These are phyloP conservation scores for Dryas iulia DNA, from an alignment of 1,140 invertebrate species.

Conservation along the genomic window DNA sequence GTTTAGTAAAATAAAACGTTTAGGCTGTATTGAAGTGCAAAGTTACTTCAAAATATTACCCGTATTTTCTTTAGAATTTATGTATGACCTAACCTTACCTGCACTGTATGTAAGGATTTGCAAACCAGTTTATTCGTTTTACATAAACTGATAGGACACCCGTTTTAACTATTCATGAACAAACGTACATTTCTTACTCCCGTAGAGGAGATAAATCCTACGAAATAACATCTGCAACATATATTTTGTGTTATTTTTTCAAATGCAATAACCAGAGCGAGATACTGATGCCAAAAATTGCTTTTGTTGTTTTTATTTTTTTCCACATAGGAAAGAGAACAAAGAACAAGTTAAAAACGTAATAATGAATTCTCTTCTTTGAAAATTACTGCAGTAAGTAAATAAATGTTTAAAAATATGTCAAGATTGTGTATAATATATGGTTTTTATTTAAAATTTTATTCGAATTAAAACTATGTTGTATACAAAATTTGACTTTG, in stretches of 20 bases:
- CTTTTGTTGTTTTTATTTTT: too few species aligned
- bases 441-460: too few species aligned
- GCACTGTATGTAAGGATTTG: conserved; percentile 19
- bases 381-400: too few species aligned
- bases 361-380: neutral
- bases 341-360: neutral
- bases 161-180: conserved; percentile 35
- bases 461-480: too few species aligned
- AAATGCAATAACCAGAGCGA: neutral
- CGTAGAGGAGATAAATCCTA: conserved; percentile 26
- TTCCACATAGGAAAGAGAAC: too few species aligned
- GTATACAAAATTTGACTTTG: too few species aligned
- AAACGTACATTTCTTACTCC: conserved; percentile 25
- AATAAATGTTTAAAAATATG: too few species aligned
- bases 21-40: too few species aligned
- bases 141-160: conserved; percentile 43
- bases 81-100: neutral
- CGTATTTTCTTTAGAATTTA: neutral
- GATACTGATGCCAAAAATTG: neutral
- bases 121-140: conserved; percentile 35
- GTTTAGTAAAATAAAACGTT: too few species aligned
- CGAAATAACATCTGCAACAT: conserved; percentile 14
- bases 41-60: neutral
- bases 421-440: too few species aligned
- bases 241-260: conserved; percentile 5